These are phyloP conservation scores for Chaetodon trifasciatus DNA, from an alignment of 2,797 vertebrate species.

Conservation along the genomic window DNA sequence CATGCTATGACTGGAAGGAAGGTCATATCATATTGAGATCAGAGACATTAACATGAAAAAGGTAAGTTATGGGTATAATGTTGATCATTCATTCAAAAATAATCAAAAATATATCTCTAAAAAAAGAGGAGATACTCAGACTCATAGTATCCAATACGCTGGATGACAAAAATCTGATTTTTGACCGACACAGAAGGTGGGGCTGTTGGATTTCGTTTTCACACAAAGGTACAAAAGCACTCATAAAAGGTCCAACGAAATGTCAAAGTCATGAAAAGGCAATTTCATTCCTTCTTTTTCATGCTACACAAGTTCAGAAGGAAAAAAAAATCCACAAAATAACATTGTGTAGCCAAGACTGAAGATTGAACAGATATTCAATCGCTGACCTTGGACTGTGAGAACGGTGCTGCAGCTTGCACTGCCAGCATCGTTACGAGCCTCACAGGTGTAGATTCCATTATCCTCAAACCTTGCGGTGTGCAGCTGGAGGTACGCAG, in stretches of 20 bases:
- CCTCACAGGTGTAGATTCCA: constrained; percentile 96
- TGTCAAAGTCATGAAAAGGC: not conserved
- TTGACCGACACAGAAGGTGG: not conserved
- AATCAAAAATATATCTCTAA: not conserved
- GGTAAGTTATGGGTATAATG: not conserved
- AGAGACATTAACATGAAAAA: not conserved
- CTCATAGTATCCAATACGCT: constrained; percentile 44
- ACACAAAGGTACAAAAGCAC: not conserved
- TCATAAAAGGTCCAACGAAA: not conserved
- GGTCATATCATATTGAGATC: not conserved
- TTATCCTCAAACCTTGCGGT: constrained; percentile 87
- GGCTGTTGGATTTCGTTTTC: constrained; percentile 19
- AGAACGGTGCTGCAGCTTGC: constrained; percentile 92
- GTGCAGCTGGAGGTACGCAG: constrained; percentile 90
- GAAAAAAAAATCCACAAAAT: constrained; percentile 15
- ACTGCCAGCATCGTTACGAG: constrained; percentile 92
- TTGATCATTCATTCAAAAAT: constrained; percentile 10
- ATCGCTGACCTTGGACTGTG: constrained; percentile 94
- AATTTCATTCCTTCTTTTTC: constrained; percentile 39
- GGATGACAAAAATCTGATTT: not conserved
- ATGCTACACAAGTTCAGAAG: constrained; percentile 50
- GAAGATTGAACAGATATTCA: not conserved
- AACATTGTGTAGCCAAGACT: not conserved
- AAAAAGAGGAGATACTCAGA: constrained; percentile 28
- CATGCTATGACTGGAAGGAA: constrained; percentile 8